Base-by-base conservation (phyloP, 2,888 invertebrate species). In the Panorpa germanica region DNA sequence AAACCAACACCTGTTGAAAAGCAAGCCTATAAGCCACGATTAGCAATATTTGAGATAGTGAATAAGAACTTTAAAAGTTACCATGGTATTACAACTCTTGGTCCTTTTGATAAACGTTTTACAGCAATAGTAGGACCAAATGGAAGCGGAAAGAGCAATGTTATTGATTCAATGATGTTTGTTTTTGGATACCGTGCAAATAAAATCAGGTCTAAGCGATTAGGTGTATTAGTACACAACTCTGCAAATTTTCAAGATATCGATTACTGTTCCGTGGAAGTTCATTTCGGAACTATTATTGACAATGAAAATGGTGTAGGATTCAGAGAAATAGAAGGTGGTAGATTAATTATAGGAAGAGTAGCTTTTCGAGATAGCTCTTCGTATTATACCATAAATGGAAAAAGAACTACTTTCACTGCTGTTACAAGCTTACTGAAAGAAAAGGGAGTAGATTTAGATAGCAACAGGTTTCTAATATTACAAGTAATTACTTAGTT, bases 101-200 rank as follows among this genome's bases (percentile, higher is more conserved):
- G 98, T 0, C 95, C 95, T 1, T 98, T 98, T 54, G 86, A 96
- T 51, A 88, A 91, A 80, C 82, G 85, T 48, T 96, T 95, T 46
- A 88, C 95, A 5, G 72, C 93, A 2, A 91, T 98, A 32, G 78
- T 98, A 39, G 98, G 98, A 0, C 96, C 98, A 0, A 99, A 98
- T 55, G 98, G 98, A 14, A 95, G 91, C 52, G 98, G 98, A 0
- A 98, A 99, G 51, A 93, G 93, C 43, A 98, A 99, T 52, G 91
- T 96, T 1, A 98, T 98, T 42, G 98, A 99, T 55, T 90, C 98
- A 0, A 85, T 98, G 81, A 59, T 99, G 38, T 98, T 99, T 61
- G 98, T 99, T 1, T 98, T 98, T 59, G 98, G 98, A 2, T 96
- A 88, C 50, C 65, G 95, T 43, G 91, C 96, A 0, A 71, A 76